These are phyloP conservation scores for Hetaerina titia DNA, from an alignment of 2,888 invertebrate species.

Conservation along the genomic window DNA sequence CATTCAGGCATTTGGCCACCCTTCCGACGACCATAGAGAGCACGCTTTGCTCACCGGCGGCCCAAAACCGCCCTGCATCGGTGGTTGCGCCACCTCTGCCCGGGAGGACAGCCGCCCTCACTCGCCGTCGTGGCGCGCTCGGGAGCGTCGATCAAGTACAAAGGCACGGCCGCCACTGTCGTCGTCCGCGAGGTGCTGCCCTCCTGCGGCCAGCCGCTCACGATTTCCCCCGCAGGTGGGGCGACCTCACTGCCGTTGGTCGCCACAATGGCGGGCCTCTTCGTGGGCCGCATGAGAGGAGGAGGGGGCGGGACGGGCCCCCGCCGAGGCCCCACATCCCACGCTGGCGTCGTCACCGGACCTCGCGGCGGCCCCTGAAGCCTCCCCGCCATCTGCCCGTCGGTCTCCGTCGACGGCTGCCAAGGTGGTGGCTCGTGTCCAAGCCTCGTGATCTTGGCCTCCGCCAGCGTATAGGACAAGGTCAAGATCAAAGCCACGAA, in stretches of 20 bases:
- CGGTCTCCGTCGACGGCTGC: neutral
- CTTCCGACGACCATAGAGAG: too few relatives aligned
- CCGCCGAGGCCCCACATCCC: neutral
- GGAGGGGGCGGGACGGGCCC: neutral
- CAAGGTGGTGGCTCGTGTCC: neutral
- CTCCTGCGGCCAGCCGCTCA: neutral
- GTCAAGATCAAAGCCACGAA: neutral
- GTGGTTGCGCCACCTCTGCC: neutral
- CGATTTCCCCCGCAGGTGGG: neutral
- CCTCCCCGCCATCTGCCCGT: neutral
- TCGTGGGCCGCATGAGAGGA: neutral
- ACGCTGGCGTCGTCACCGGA: neutral
- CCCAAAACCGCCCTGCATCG: neutral
- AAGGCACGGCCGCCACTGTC: neutral
- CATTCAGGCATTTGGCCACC: too few relatives aligned
- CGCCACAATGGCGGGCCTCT: neutral
- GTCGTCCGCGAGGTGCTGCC: slow-evolving; percentile 2
- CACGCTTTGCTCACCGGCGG: neutral
- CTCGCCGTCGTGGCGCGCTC: neutral
- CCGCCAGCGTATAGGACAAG: neutral
- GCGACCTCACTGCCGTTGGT: neutral
- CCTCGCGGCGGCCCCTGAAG: neutral
- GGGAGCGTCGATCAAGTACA: neutral
- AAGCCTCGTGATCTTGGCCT: neutral
- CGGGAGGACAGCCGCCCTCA: neutral